Base-by-base conservation (phyloP, 92 coral and sea anemone species). In the Hydrozoanthus gracilis region DNA sequence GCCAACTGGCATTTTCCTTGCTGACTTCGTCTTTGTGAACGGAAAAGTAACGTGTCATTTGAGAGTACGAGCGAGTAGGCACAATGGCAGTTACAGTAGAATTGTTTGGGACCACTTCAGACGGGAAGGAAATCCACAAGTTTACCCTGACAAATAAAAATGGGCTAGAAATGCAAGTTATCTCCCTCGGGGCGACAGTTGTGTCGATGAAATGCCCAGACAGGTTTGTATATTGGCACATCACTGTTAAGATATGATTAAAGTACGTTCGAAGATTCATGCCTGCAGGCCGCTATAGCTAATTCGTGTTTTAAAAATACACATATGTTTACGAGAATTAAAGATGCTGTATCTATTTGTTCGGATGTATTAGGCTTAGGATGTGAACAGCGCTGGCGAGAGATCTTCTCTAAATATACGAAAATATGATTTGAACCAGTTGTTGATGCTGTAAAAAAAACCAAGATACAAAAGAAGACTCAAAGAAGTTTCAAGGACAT, bases 191-290 rank as follows among this genome's bases (percentile, higher is more conserved):
- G 20, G 99, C 96, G 44, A 89, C 93, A 4, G 86, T 92, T 51
- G 91, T 93, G 11, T 70, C 95, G 4, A 73, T 96, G 14, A 94
- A 88, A 76, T 94, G 98, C 58, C 98, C 99, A 3, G 99, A 96
- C 80, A 93, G 92, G 98, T 95, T 55, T 51, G 95, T 86, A 46
- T 27, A 27, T 27, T 27, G 39, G 66, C n/a, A 0, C 11, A 60
- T 60, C 13, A 11, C n/a, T 60, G 12, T 60, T 11, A 60, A 60
- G 15, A 49, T 18, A 64, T 68, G 8, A 18, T n/a, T 3, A 54
- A 6, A 11, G 11, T 61, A 50, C n/a, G 56, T 60, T 13, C 11
- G 5, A 7, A 18, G 11, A 16, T 27, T 16, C 52, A 4, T 18
- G 56, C 7, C 3, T 27, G 69, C 7, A 8, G 69, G 6, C 15